Conservation (phyloP, 2,797 vertebrate genomes). For the Cryptoprocta ferox region DNA sequence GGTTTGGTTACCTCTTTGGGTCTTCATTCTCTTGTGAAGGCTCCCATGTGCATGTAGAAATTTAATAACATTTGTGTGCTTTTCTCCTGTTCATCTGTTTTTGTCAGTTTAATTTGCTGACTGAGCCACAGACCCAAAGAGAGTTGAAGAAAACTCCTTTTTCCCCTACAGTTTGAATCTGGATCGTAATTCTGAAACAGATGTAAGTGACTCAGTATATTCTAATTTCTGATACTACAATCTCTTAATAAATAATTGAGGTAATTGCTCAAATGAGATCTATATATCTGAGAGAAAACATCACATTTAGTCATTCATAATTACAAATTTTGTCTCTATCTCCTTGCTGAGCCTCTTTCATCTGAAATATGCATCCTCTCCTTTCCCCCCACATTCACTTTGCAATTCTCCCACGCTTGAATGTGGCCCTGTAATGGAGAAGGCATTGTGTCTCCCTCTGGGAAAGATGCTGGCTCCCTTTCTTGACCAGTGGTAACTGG, state of each 20-base stretch:
- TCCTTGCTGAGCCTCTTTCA: background rate
- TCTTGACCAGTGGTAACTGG: slow-evolving; percentile 22
- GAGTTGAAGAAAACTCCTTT: background rate
- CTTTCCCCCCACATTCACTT: background rate
- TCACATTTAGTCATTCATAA: background rate
- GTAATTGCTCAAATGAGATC: background rate
- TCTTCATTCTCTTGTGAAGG: background rate
- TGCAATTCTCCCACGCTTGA: background rate
- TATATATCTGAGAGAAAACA: background rate
- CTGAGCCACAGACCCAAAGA: background rate
- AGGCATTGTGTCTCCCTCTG: background rate
- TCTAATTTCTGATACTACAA: background rate
- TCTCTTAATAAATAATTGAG: background rate
- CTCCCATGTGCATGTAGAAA: background rate
- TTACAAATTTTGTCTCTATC: background rate
- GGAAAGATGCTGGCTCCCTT: background rate
- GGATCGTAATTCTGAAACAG: background rate
- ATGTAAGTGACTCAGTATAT: background rate
- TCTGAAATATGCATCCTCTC: background rate
- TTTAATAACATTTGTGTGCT: background rate
- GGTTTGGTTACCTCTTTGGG: background rate
- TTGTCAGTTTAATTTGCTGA: background rate
- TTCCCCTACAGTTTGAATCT: background rate
- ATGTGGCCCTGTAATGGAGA: background rate
- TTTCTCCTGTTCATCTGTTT: background rate